phyloP scores from a whole-genome alignment of 2,797 vertebrate species.

The Pseudochirops cupreus region DNA sequence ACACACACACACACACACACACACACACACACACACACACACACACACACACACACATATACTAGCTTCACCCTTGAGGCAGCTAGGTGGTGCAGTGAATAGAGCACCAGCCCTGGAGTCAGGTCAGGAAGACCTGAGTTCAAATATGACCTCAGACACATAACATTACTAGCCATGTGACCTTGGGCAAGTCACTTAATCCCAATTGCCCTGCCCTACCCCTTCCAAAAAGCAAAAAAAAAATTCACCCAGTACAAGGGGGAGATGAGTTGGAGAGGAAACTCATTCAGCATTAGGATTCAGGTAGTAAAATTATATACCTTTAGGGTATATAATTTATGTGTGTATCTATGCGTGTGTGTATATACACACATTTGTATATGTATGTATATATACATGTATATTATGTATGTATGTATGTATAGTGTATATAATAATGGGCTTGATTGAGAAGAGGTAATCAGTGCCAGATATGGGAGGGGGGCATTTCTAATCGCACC shows the following conservation, averaged over 20 bases:
- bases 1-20: not conserved
- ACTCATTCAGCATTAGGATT: not conserved
- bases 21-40: not conserved
- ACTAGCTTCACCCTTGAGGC: too few species aligned
- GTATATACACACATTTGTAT: too few species aligned
- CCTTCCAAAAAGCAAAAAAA: not conserved
- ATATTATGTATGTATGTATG: too few species aligned
- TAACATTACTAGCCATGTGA: too few species aligned
- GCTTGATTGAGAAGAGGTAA: not conserved
- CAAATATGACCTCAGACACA: too few species aligned
- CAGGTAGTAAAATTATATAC: not conserved
- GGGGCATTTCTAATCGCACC: not conserved
- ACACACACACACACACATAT: not conserved
- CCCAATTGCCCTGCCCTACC: too few species aligned
- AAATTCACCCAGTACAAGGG: not conserved
- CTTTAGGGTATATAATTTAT: not conserved
- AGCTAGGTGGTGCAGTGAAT: too few species aligned
- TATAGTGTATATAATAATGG: not conserved
- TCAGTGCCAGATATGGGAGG: not conserved
- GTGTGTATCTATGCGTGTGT: too few species aligned
- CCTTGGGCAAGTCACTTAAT: too few species aligned
- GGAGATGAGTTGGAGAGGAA: not conserved
- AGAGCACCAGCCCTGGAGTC: too few species aligned
- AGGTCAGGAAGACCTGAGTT: too few species aligned
- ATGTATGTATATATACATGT: too few species aligned